Base-by-base conservation (phyloP, 2,888 invertebrate species). In the Leistus spinibarbis region DNA sequence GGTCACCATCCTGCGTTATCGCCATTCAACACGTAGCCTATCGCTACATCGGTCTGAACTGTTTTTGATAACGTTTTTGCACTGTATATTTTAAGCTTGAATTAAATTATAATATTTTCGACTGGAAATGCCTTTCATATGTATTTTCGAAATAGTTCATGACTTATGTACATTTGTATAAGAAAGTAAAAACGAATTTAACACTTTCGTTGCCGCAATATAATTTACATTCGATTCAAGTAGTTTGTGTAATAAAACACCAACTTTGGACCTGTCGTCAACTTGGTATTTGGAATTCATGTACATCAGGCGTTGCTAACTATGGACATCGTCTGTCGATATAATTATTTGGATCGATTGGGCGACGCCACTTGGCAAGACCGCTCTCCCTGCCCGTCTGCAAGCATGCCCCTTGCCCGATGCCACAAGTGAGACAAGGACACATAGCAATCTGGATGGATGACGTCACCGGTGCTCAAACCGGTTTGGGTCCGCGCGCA, bases 391-490 rank as follows among this genome's bases (percentile, higher is more conserved):
- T 24, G 40, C 13, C 40, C 13, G 40, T 10, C 40, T 40, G 40
- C 40, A 13, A 40, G n/a, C n/a, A n/a, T n/a, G n/a, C n/a, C n/a
- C n/a, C n/a, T 40, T 13, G 40, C 7, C 40, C 7, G 13, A 13
- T 7, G 7, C 40, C 40, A 40, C 40, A 40, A 3, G 60, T 60
- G 2, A 60, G 19, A 60, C 60, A 60, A 60, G 20, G 40, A 40
- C 40, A 40, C 40, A 13, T 3, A 10, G n/a, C n/a, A 13, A 40
- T 40, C 40, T 40, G 40, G 40, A 17, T n/a, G n/a, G 54, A 17
- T 60, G 60, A 60, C 60, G 60, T 60, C 60, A 60, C 22, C 60
- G 60, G 60, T 60, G 60, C 60, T 60, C 60, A 60, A 20, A 17
- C 19, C 20, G 17, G 60, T 40, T 40, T 40, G 40, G n/a, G 60